Base-by-base conservation (phyloP, 2,888 invertebrate genomes). In the Sphaeridia pumilis region DNA sequence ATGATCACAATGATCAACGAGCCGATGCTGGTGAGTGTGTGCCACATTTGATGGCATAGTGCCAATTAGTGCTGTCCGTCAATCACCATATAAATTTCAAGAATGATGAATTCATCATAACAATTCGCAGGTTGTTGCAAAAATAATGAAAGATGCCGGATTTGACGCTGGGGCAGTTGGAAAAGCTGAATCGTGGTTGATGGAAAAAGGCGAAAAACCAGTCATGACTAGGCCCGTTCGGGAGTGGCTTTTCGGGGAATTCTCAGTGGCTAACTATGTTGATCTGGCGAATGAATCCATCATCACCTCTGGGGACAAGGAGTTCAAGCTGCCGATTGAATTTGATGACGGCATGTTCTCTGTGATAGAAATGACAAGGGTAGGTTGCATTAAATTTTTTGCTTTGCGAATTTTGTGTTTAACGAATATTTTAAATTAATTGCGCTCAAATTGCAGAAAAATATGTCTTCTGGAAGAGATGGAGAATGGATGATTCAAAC, bases 21-120 rank as follows among this genome's bases (percentile, higher is more conserved):
- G 38, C 68, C 70, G 1, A 62, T 69, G 22, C 60, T 70, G 65
- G 71, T 71, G 60, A 66, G n/a, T n/a, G n/a, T n/a, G n/a, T n/a
- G n/a, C n/a, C n/a, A n/a, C n/a, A n/a, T n/a, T n/a, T n/a, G n/a
- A n/a, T n/a, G n/a, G n/a, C n/a, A n/a, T n/a, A n/a, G n/a, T n/a
- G n/a, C n/a, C n/a, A n/a, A n/a, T n/a, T n/a, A n/a, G n/a, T n/a
- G n/a, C n/a, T n/a, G n/a, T n/a, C n/a, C n/a, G n/a, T n/a, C n/a
- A n/a, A n/a, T n/a, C n/a, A n/a, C n/a, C n/a, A n/a, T n/a, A n/a
- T n/a, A n/a, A n/a, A n/a, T n/a, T n/a, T n/a, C n/a, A n/a, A n/a
- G n/a, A n/a, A n/a, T n/a, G n/a, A n/a, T n/a, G n/a, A n/a, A n/a
- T n/a, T n/a, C n/a, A n/a, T n/a, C n/a, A n/a, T n/a, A n/a, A n/a